A percentile compares a stretch with the other conserved stretches of the same genome.
Conservation (phyloP, 2,888 invertebrate species). For the Oscheius sp. region DNA sequence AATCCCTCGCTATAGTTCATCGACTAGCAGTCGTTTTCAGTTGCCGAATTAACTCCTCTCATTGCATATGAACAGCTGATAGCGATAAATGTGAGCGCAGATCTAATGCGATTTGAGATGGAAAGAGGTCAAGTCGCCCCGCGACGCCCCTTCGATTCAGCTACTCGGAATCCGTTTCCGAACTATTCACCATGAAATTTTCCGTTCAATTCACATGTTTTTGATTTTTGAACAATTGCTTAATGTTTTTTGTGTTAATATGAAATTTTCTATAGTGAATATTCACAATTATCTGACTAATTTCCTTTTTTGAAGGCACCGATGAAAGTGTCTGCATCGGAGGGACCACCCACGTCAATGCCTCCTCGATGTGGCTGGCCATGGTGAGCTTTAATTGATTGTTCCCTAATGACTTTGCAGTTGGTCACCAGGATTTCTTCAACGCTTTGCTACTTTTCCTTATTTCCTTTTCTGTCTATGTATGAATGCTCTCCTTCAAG, state of each 20-base stretch:
- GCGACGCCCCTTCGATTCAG: conserved; percentile 20
- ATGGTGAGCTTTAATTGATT: conserved; percentile 28
- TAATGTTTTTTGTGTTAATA: background rate
- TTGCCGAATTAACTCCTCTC: too few relatives aligned
- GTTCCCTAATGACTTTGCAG: conserved; percentile 14
- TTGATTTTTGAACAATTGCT: background rate
- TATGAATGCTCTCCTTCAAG: conserved; percentile 50
- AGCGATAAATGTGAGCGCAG: conserved; percentile 4
- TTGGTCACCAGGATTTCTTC: conserved; percentile 32
- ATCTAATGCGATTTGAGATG: conserved; percentile 25
- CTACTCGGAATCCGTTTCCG: background rate
- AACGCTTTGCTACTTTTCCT: conserved; percentile 42
- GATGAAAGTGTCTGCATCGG: conserved; percentile 28
- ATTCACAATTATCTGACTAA: conserved; percentile 1
- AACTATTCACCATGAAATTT: background rate
- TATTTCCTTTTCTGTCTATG: conserved; percentile 47
- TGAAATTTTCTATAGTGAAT: background rate
- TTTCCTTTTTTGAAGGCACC: conserved; percentile 3
- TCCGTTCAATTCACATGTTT: background rate
- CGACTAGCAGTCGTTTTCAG: too few relatives aligned
- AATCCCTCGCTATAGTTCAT: too few relatives aligned
- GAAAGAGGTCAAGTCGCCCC: conserved; percentile 29
- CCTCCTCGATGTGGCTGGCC: conserved; percentile 27
- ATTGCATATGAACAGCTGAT: background rate
- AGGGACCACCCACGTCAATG: conserved; percentile 16